Base-by-base conservation (phyloP, 1,140 invertebrate genomes). In the Pomacea maculata region DNA sequence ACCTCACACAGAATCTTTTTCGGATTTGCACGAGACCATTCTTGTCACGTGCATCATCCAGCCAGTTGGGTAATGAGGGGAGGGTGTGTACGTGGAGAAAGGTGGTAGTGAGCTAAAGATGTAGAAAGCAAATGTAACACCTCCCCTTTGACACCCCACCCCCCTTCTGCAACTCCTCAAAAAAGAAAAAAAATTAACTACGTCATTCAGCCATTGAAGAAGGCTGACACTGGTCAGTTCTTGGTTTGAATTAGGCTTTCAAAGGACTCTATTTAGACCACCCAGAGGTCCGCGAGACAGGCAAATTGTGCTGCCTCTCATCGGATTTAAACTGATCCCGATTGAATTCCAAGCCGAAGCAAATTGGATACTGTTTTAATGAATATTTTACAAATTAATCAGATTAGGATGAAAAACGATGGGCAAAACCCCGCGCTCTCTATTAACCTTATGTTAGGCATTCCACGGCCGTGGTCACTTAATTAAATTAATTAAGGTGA, bases 381-480 rank as follows among this genome's bases (percentile, higher is more conserved):
- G 78, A 82, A 84, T 80, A 82, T 84, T 82, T 84, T 80, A 80
- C 80, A 82, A 80, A 82, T 82, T 80, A 84, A 84, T 84, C 78
- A 78, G 61, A 82, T 84, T 80, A 82, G 61, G 78, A 75, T 61
- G 64, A n/a, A 70, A 78, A 64, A 65, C 45, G 25, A 57, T 57
- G 61, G 76, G 74, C 81, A 82, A 55, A 63, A n/a, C 78, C 75
- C 75, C 75, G 9, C 25, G 45, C 67, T 78, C 74, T 80, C 81
- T 76, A 82, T 84, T 84, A 82, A 82, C 81, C 81, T 80, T 80
- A 78, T 82, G 81, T 80, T 80, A 80, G 74, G 80, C 78, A 80
- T 82, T 82, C 78, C n/a, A 72, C 19, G 75, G 73, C 68, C 80
- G 75, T 75, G 77, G 71, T 71, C 57, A 68, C 57, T 80, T 84